phyloP scores from a whole-genome alignment of 1,140 invertebrate genomes.

The Anastrepha obliqua region DNA sequence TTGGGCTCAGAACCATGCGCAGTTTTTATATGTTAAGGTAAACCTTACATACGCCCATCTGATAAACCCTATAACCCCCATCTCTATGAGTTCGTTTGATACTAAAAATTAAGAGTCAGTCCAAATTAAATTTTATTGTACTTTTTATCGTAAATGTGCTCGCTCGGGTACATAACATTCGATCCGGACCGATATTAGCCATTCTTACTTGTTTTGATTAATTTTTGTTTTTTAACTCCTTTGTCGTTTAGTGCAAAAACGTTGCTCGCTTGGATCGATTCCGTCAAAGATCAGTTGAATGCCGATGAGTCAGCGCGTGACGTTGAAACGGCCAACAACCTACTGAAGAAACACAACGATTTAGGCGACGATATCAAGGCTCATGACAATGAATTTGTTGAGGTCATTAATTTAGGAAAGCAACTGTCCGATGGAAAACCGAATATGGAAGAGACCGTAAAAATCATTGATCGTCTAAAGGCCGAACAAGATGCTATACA shows the following conservation, averaged over 20 bases:
- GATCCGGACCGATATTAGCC: too few relatives aligned
- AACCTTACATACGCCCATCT: too few relatives aligned
- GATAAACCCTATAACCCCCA: too few relatives aligned
- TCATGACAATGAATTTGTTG: slow-evolving; percentile 83
- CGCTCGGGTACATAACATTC: too few relatives aligned
- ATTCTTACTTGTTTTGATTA: too few relatives aligned
- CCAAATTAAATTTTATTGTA: too few relatives aligned
- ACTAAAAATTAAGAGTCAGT: too few relatives aligned
- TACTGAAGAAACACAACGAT: slow-evolving; percentile 94
- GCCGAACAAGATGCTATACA: slow-evolving; percentile 86
- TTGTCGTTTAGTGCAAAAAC: slow-evolving; percentile 80
- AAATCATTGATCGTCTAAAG: slow-evolving; percentile 83
- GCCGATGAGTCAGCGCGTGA: slow-evolving; percentile 89
- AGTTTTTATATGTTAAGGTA: too few relatives aligned
- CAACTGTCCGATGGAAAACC: slow-evolving; percentile 84
- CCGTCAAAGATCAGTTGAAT: slow-evolving; percentile 87
- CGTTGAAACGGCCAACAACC: slow-evolving; percentile 91
- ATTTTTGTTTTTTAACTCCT: neutral
- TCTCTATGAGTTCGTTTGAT: too few relatives aligned
- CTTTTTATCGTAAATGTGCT: too few relatives aligned
- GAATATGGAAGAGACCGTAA: slow-evolving; percentile 80
- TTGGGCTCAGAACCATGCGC: too few relatives aligned
- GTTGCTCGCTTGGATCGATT: slow-evolving; percentile 85
- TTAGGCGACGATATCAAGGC: slow-evolving; percentile 93
- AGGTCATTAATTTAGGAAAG: slow-evolving; percentile 85